Percentiles rank a stretch among this genome's conserved stretches.
Conservation (phyloP, 1,140 invertebrate species). For the Arion vulgaris region DNA sequence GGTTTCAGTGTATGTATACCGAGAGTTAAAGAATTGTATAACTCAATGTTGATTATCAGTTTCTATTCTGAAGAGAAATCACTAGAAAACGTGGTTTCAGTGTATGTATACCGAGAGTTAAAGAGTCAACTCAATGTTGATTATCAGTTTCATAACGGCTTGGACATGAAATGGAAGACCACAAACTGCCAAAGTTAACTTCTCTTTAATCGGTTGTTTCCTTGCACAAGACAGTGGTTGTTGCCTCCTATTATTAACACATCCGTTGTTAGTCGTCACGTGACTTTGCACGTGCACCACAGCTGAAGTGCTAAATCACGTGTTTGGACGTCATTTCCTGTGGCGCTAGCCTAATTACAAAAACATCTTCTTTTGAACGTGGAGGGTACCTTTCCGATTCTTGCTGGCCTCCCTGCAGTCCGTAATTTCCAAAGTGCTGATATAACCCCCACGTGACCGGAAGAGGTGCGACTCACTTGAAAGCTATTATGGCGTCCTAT, state of each 20-base stretch:
- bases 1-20: no score
- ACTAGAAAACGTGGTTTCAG: no score
- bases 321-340: conserved; percentile 11
- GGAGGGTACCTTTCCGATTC: not conserved
- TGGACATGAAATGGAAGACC: no score
- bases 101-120: no score
- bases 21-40: no score
- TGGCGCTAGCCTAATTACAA: not conserved
- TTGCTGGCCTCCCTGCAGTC: not conserved
- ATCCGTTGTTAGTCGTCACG: not conserved
- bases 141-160: no score
- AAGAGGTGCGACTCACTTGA: conserved; percentile 16
- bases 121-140: no score
- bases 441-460: conserved; percentile 13
- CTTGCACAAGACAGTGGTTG: not conserved
- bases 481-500: conserved; percentile 15
- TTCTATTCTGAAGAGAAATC: no score
- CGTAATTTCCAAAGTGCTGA: conserved; percentile 18
- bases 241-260: not conserved
- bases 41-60: no score
- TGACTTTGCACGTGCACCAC: not conserved
- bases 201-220: not conserved
- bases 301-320: conserved; percentile 7
- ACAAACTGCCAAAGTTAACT: not conserved
- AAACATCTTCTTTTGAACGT: not conserved